Base-by-base conservation (phyloP, 2,888 invertebrate species). In the Neria commutata region DNA sequence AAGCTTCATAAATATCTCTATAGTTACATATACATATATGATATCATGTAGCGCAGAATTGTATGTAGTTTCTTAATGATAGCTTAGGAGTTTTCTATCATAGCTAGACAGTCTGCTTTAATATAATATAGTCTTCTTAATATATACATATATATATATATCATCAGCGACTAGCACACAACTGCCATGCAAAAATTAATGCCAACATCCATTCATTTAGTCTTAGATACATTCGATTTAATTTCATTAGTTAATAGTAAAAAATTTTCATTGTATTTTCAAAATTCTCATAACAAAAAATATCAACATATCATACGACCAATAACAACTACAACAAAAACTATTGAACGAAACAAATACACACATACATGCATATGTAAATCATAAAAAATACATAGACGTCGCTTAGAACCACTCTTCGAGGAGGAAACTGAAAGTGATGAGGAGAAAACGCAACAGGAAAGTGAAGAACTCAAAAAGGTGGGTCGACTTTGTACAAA, bases 401-500 rank as follows among this genome's bases (percentile, higher is more conserved):
- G 91, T 81, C 86, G 92, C 68, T 82, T 93, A 74, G 93, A 93
- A 78, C 92, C 93, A 51, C 85, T 93, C 5, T 87, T 91, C 66
- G 92, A 93, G 81, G 93, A 93, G 82, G 92, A 93, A 68, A 90
- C 91, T 19, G 89, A 89, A 73, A 88, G 87, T 68, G 85, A 83
- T 62, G 83, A 85, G 63, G 81, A 81, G 69, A 78, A 79, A 66
- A 79, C 80, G 17, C 81, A 81, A 57, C 78, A 78, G 73, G 81
- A 81, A 68, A 79, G 79, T 74, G 79, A 80, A 67, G 79, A 80
- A 69, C 65, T 80, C 65, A 81, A 80, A 80, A 80, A 80, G 79
- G 79, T 80, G 79, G 79, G 79, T 80, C 79, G 76, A 77, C 74
- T 70, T 75, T 75, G 56, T 55, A 59, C 45, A 56, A 61, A 61